A percentile compares a stretch with the other conserved stretches of the same genome.
phyloP scores from a whole-genome alignment of 2,888 invertebrate species.

The Stenichneumon culpator region DNA sequence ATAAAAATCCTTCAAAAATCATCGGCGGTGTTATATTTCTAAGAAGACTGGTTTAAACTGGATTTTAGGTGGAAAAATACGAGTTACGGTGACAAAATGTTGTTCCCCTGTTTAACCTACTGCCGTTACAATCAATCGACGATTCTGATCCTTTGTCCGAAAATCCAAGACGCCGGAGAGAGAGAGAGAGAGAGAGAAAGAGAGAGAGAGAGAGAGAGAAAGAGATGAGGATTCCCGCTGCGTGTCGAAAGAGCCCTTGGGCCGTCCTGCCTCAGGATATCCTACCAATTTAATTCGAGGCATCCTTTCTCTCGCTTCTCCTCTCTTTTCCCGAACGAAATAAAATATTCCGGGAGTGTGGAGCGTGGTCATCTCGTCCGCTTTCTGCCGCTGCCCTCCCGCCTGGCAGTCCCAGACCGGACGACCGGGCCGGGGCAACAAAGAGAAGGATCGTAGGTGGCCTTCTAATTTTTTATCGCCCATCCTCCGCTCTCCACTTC shows the following conservation, averaged over 20 bases:
- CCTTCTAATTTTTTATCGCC: constrained; percentile 70
- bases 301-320: constrained; percentile 25
- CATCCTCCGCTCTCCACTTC: constrained; percentile 19
- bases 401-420: constrained; percentile 37
- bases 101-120: not conserved
- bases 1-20: no score
- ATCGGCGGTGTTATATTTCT: no score
- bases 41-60: not conserved
- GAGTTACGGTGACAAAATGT: not conserved
- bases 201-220: not conserved
- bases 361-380: not conserved
- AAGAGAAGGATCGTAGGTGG: constrained; percentile 69
- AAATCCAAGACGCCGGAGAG: not conserved
- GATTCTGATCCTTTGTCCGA: constrained; percentile 8
- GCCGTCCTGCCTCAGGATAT: not conserved
- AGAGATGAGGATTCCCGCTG: not conserved
- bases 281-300: constrained; percentile 71
- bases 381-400: not conserved
- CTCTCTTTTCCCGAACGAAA: constrained; percentile 45
- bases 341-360: constrained; percentile 69
- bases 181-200: not conserved
- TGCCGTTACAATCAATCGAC: not conserved
- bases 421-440: not conserved
- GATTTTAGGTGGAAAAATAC: not conserved
- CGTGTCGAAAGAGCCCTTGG: constrained; percentile 17